Base-by-base conservation (phyloP, 2,888 invertebrate species). In the Eutolmus rufibarbis region DNA sequence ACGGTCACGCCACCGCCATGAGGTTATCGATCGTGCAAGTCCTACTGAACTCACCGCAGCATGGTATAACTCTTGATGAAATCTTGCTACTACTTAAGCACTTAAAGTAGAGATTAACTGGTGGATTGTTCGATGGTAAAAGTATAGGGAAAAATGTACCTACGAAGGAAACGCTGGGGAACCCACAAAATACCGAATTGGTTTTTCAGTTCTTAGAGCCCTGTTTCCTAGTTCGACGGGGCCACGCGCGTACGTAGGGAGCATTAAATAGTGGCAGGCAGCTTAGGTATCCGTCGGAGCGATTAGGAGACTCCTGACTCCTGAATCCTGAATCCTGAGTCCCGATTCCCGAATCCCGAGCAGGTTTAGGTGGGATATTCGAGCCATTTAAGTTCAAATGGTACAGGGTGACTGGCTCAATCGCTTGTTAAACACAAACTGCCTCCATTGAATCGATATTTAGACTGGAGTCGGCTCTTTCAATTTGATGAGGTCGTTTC, bases 351-450 rank as follows among this genome's bases (percentile, higher is more conserved):
- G 43, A 46, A 8, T 46, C 57, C 56, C 46, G 12, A 56, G 19
- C 46, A 56, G 56, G 9, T 56, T 12, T 46, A 82, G 57, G 57
- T 82, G 57, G 56, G 57, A 82, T 56, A 82, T 82, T 82, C 31
- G 57, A 57, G 56, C 81, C 12, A 81, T 81, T 81, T 51, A 16
- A 81, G 51, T 82, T 82, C 34, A 82, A 82, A 82, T n/a, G 23
- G 51, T 16, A 81, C 31, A 56, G n/a, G 81, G 81, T 56, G 56
- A 57, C 82, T 82, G 9, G 82, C 56, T 82, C 82, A 82, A 82
- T 82, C 57, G 82, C 57, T 82, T 82, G 82, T 82, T 82, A 82
- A 82, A 82, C 82, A 57, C 82, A 82, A 82, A 82, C 82, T 82
- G 56, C 82, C 82, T 56, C 56, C 57, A 82, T 82, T 34, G 82